phyloP scores from a whole-genome alignment of 1,140 invertebrate genomes.

The Linepithema humile region DNA sequence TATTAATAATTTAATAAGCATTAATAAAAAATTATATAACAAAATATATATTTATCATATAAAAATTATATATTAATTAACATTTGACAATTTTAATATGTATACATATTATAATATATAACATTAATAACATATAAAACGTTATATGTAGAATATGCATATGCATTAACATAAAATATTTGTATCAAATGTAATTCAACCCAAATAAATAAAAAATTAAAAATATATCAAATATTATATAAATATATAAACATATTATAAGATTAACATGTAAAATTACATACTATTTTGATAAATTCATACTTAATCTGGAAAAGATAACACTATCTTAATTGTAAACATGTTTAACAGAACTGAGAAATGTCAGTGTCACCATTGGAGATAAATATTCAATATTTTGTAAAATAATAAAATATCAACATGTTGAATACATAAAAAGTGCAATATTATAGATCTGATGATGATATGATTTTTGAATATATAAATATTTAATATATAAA shows the following conservation, averaged over 20 bases:
- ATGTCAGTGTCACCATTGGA: not conserved
- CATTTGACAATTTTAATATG: no score
- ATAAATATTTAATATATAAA: not conserved
- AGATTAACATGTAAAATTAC: not conserved
- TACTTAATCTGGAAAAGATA: slow-evolving; percentile 30
- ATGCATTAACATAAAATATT: no score
- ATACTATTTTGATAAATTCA: slow-evolving; percentile 5
- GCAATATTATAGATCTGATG: not conserved
- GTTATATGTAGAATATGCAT: no score
- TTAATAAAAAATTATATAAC: no score
- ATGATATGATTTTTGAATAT: not conserved
- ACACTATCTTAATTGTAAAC: slow-evolving; percentile 38
- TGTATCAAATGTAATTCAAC: no score
- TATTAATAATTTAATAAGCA: no score
- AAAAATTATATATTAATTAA: no score
- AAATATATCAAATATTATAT: no score
- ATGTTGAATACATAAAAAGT: not conserved
- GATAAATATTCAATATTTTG: not conserved
- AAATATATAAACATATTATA: slow-evolving; percentile 4
- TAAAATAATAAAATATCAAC: not conserved
- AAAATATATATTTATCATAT: no score
- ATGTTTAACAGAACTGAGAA: slow-evolving; percentile 1
- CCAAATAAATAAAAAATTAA: not conserved
- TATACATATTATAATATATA: no score
- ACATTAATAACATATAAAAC: no score